Evolutionary conservation across 2,797 vertebrate species (phyloP), one percentile per base, ranked within the genome.

Genomic region (Aphelocoma californica): DNA sequence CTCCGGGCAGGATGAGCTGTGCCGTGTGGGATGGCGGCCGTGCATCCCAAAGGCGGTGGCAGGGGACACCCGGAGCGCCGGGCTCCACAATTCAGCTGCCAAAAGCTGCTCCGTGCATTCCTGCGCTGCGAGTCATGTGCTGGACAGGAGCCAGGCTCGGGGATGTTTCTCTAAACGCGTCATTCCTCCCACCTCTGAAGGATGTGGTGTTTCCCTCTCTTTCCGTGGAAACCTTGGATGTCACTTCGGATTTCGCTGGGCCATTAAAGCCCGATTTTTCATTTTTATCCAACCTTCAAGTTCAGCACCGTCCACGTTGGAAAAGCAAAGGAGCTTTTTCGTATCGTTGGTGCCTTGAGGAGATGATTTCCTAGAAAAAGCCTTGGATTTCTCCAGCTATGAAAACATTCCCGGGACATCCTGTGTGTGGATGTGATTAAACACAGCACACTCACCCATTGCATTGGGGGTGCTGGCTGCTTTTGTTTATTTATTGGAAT

Each of bases 281-380:
- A 14, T 34, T 83, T 67, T 90, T 40, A 20, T 44, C 81, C 64
- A 6, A 9, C 79, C 72, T 66, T 26, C 44, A 28, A 42, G 70
- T 19, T 34, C 40, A 6, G 72, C 1, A 6, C 40, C 4, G 44
- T 25, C 77, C 90, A 44, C 6, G 4, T 77, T 86, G 62, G 82
- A 82, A 70, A 86, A 38, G 12, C 69, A 66, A 18, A 0, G 56
- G 7, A n/a, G 53, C 58, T 57, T 4, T 77, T 92, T 70, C 40
- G 9, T 50, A 17, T 5, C 16, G 26, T 48, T 73, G 91, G 73
- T 87, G 94, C 93, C 95, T 94, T 2, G 54, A 96, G 95, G 93
- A 96, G 92, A 86, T 51, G 72, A 81, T 96, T 96, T 96, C 95
- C 93, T 96, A 92, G 95, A 96, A 94, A 57, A 79, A 90, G 84